Evolutionary conservation across 2,888 invertebrate genomes (phyloP).

Genomic region (Ennomos quercinarius): DNA sequence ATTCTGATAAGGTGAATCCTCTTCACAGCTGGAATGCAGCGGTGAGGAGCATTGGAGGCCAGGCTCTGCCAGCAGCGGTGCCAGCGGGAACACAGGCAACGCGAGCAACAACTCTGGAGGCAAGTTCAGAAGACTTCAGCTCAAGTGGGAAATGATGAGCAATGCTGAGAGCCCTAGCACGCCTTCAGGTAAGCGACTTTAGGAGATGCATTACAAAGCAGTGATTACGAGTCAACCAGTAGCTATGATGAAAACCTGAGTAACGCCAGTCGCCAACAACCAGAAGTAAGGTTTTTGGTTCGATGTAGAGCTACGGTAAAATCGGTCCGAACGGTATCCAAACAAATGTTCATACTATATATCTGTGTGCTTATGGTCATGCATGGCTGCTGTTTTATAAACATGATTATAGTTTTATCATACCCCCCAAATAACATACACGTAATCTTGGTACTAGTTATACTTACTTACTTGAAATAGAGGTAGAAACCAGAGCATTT

Average conservation of each 20-base stretch:
- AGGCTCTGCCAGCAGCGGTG: conserved; percentile 74
- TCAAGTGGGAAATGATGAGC: conserved; percentile 93
- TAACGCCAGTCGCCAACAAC: no score
- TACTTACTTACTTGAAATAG: neutral
- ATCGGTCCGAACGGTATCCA: no score
- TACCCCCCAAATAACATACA: neutral
- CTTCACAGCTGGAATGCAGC: conserved; percentile 72
- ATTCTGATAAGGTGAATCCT: neutral
- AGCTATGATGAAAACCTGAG: no score
- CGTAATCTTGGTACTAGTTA: conserved; percentile 3
- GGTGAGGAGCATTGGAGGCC: conserved; percentile 79
- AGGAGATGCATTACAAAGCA: neutral
- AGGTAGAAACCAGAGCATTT: conserved; percentile 1
- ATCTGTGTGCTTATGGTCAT: no score
- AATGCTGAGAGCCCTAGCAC: conserved; percentile 75
- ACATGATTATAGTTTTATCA: neutral
- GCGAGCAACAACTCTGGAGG: conserved; percentile 86
- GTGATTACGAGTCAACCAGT: no score
- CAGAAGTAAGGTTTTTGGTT: no score
- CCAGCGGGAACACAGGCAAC: conserved; percentile 76
- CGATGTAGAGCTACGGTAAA: no score
- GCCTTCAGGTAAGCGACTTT: conserved; percentile 66
- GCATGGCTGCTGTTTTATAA: neutral
- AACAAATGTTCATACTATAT: no score
- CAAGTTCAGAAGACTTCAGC: conserved; percentile 90